These are phyloP conservation scores for Spicauda simplicius DNA, from an alignment of 2,888 invertebrate genomes.

Conservation along the genomic window DNA sequence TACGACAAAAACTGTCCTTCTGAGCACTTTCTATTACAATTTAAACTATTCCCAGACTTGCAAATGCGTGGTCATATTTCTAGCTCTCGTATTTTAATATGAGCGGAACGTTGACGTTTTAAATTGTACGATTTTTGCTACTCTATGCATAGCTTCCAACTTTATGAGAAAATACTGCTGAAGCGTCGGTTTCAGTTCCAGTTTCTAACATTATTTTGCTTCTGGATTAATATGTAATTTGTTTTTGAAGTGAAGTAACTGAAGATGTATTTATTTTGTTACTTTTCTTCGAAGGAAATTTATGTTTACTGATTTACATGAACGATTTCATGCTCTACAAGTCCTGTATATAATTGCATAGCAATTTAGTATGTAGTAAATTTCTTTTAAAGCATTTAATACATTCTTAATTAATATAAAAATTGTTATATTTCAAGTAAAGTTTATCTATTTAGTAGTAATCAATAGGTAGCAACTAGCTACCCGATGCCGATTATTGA, in stretches of 20 bases:
- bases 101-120: constrained; percentile 30
- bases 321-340: no score
- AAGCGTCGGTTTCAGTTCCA: constrained; percentile 8
- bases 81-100: constrained; percentile 27
- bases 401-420: no score
- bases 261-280: neutral
- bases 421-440: no score
- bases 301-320: no score
- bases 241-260: neutral
- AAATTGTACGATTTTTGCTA: constrained; percentile 35
- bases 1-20: neutral
- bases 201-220: constrained; percentile 20
- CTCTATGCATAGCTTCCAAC: constrained; percentile 21
- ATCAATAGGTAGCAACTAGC: no score
- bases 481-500: no score
- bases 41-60: constrained; percentile 11
- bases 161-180: constrained; percentile 35
- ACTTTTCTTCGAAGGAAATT: no score
- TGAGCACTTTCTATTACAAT: neutral
- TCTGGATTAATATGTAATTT: constrained; percentile 20
- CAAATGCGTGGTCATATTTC: constrained; percentile 34
- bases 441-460: no score
- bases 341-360: no score
- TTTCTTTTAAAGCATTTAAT: no score
- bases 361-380: no score